A percentile compares a stretch with the other conserved stretches of the same genome.
Evolutionary conservation across 2,113 vertebrate species (phyloP).

Genomic region (Hirundichthys speculiger): DNA sequence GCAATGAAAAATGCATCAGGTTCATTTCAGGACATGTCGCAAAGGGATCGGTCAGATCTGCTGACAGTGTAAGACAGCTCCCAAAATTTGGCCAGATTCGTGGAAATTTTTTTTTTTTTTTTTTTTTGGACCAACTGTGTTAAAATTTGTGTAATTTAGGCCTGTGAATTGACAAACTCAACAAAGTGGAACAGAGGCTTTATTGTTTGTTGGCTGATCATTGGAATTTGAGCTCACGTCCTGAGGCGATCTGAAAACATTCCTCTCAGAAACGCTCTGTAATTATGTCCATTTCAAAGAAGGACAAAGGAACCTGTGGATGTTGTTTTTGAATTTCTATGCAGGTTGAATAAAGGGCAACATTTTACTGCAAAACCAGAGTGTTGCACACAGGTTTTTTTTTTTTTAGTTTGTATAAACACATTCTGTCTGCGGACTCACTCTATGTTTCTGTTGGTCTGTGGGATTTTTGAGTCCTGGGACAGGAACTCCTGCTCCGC

Average conservation of each 20-base stretch:
- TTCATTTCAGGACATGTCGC: neutral
- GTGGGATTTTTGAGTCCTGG: neutral
- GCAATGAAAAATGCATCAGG: too few species aligned
- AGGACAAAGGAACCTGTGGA: slow-evolving; percentile 67
- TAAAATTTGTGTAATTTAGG: slow-evolving; percentile 29
- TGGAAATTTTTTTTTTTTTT: neutral
- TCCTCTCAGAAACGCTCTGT: slow-evolving; percentile 69
- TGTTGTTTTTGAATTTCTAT: slow-evolving; percentile 53
- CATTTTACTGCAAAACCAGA: slow-evolving; percentile 36
- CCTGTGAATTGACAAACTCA: slow-evolving; percentile 49
- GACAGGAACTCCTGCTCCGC: neutral
- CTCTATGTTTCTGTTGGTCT: neutral
- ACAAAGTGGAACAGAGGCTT: slow-evolving; percentile 66
- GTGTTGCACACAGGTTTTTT: slow-evolving; percentile 10
- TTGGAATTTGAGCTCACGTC: slow-evolving; percentile 79
- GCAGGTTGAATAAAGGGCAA: slow-evolving; percentile 51
- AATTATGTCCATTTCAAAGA: slow-evolving; percentile 69
- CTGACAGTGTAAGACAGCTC: slow-evolving; percentile 6
- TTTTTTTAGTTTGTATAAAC: slow-evolving; percentile 1
- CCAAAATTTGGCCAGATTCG: neutral
- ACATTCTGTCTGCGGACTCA: neutral
- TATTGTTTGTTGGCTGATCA: slow-evolving; percentile 76
- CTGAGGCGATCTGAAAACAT: slow-evolving; percentile 72
- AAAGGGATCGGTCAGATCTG: slow-evolving; percentile 2
- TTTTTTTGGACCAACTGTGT: neutral